These are phyloP conservation scores for Cistogaster globosa DNA, from an alignment of 2,888 invertebrate genomes.

Conservation along the genomic window DNA sequence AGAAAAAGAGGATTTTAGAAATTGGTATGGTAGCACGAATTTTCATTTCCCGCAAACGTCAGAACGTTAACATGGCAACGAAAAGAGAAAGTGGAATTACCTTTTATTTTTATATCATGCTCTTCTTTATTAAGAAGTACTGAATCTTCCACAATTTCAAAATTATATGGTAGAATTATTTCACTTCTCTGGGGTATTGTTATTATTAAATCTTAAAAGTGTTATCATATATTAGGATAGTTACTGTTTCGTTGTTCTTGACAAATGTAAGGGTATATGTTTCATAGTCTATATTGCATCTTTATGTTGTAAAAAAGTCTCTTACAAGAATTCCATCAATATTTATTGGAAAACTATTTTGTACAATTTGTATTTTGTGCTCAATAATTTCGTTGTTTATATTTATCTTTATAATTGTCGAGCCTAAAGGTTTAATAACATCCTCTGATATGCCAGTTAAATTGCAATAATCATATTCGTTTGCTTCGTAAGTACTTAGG, in stretches of 20 bases:
- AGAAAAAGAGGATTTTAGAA: too few species aligned
- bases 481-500: too few species aligned
- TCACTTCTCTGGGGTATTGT: slow-evolving; percentile 37
- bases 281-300: slow-evolving; percentile 56
- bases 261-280: slow-evolving; percentile 34
- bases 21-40: too few species aligned
- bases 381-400: background rate
- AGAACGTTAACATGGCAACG: too few species aligned
- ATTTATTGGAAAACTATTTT: slow-evolving; percentile 38
- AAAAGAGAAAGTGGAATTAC: too few species aligned
- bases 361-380: slow-evolving; percentile 34
- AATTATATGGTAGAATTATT: slow-evolving; percentile 17
- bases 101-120: too few species aligned
- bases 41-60: too few species aligned
- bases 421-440: slow-evolving; percentile 22
- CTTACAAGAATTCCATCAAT: slow-evolving; percentile 57
- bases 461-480: too few species aligned
- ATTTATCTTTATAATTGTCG: slow-evolving; percentile 20
- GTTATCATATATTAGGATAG: too few species aligned
- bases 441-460: too few species aligned
- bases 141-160: too few species aligned
- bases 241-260: slow-evolving; percentile 3
- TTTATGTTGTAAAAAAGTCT: slow-evolving; percentile 44
- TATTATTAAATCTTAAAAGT: slow-evolving; percentile 35
- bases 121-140: too few species aligned